A percentile compares a stretch with the other conserved stretches of the same genome.
These are phyloP conservation scores for Lasius platythorax DNA, from an alignment of 2,888 invertebrate species.

Conservation along the genomic window DNA sequence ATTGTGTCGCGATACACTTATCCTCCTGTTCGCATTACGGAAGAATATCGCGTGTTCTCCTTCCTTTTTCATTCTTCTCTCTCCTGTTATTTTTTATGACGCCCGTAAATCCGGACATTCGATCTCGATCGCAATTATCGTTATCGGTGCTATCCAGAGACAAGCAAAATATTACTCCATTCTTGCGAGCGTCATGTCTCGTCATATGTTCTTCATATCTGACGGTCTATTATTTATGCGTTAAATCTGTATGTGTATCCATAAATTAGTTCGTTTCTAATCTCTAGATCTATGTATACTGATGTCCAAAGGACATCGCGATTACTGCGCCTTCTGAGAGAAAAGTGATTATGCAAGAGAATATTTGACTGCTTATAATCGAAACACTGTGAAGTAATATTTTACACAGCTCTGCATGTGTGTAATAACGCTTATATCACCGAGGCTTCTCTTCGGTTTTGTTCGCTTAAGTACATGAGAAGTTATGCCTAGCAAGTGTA, in stretches of 20 bases:
- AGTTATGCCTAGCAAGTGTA: conserved; percentile 53
- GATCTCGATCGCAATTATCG: conserved; percentile 46
- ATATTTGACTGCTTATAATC: conserved; percentile 53
- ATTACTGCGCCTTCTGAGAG: conserved; percentile 53
- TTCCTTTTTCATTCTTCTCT: conserved; percentile 20
- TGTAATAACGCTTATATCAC: conserved; percentile 35
- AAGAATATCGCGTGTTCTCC: conserved; percentile 41
- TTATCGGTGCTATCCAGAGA: conserved; percentile 51
- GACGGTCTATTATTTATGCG: conserved; percentile 50
- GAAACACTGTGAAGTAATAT: conserved; percentile 55
- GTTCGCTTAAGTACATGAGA: conserved; percentile 68
- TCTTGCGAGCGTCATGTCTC: conserved; percentile 35
- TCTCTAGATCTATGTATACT: conserved; percentile 49
- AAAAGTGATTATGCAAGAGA: conserved; percentile 56
- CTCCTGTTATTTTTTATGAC: conserved; percentile 8
- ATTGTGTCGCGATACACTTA: conserved; percentile 13
- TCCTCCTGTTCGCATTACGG: conserved; percentile 20
- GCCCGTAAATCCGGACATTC: conserved; percentile 36
- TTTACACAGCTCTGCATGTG: conserved; percentile 48
- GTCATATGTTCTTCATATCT: conserved; percentile 7
- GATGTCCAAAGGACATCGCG: conserved; percentile 20
- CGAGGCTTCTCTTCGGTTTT: conserved; percentile 44
- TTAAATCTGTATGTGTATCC: conserved; percentile 31
- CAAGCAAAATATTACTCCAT: conserved; percentile 56
- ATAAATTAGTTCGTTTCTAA: conserved; percentile 52